A percentile compares a stretch with the other conserved stretches of the same genome.
Conservation (phyloP, 2,888 invertebrate genomes). For the Abscondita cerata region DNA sequence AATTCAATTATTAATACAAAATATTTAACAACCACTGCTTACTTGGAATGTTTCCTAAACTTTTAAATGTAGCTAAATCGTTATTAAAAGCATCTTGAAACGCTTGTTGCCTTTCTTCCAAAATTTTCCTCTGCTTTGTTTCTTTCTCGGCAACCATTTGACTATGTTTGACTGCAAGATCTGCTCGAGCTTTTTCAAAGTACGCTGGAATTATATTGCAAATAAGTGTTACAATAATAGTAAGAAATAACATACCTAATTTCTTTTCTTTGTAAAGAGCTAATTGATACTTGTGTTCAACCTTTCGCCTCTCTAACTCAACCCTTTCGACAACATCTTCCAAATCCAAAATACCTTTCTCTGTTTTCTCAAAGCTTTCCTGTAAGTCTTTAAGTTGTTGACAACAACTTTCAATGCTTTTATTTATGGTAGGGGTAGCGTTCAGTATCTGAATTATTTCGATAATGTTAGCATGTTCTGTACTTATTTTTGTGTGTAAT, state of each 20-base stretch:
- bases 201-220: slow-evolving; percentile 53
- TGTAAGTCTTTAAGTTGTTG: slow-evolving; percentile 64
- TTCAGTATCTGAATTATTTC: slow-evolving; percentile 50
- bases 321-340: slow-evolving; percentile 74
- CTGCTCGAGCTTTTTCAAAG: slow-evolving; percentile 58
- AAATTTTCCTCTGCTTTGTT: slow-evolving; percentile 61
- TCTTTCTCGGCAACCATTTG: slow-evolving; percentile 66
- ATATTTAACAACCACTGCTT: slow-evolving; percentile 32
- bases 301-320: slow-evolving; percentile 73
- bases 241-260: slow-evolving; percentile 61
- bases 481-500: slow-evolving; percentile 50
- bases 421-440: slow-evolving; percentile 53
- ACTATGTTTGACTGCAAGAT: slow-evolving; percentile 65
- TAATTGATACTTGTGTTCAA: slow-evolving; percentile 75
- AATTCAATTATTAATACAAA: not conserved
- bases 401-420: slow-evolving; percentile 62
- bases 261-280: slow-evolving; percentile 75
- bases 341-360: slow-evolving; percentile 68
- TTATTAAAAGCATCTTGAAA: slow-evolving; percentile 74
- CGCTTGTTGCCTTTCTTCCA: slow-evolving; percentile 71
- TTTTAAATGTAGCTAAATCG: slow-evolving; percentile 70
- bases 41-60: slow-evolving; percentile 69
- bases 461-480: slow-evolving; percentile 48
- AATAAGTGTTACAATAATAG: not conserved
- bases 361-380: slow-evolving; percentile 67